Percentiles rank a stretch among this genome's conserved stretches.
Conservation (phyloP, 2,797 vertebrate genomes). For the Triplophysa yarkandensis region DNA sequence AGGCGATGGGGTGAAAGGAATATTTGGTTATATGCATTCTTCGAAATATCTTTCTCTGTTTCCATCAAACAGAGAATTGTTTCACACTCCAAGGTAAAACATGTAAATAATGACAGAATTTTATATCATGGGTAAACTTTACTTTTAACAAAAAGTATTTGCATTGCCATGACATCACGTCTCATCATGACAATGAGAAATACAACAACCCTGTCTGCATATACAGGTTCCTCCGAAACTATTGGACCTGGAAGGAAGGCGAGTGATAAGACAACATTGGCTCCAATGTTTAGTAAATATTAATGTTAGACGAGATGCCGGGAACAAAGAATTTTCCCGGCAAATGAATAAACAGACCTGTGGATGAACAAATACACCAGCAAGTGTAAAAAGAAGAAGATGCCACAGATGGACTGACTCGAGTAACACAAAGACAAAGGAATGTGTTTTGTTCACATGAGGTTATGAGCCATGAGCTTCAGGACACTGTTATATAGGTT, state of each 20-base stretch:
- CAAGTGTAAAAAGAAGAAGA: not conserved
- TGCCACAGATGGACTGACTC: not conserved
- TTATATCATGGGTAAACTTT: no score
- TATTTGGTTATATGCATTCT: not conserved
- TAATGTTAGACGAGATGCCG: not conserved
- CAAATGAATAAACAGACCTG: slow-evolving; percentile 5
- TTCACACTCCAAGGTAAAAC: no score
- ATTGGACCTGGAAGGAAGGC: not conserved
- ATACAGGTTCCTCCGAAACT: not conserved
- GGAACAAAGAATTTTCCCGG: not conserved
- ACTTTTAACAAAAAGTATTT: no score
- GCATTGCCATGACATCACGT: no score
- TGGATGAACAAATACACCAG: not conserved
- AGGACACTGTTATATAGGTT: not conserved
- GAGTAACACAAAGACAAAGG: not conserved
- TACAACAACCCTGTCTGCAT: slow-evolving; percentile 8
- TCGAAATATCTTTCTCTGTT: no score
- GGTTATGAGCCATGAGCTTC: not conserved
- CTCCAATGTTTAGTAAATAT: not conserved
- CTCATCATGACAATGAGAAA: not conserved
- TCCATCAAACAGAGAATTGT: no score
- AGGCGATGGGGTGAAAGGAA: no score
- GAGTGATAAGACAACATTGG: not conserved
- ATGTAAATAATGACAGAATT: no score
- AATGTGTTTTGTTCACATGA: not conserved